Base-by-base conservation (phyloP, 1,140 invertebrate genomes). In the Macrocentrus cingulum region DNA sequence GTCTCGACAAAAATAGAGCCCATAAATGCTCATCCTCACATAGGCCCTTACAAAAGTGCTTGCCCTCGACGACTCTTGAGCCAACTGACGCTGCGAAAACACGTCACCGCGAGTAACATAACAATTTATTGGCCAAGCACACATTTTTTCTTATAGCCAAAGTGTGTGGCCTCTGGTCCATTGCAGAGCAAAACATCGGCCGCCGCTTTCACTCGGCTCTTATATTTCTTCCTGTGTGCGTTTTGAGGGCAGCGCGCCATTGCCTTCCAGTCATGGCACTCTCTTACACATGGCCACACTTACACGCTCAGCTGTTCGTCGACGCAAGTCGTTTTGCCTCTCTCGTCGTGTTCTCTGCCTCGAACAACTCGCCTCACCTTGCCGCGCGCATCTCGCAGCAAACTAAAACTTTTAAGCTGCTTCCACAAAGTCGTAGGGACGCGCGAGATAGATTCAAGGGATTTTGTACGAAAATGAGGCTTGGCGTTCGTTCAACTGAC, bases 241-340 rank as follows among this genome's bases (percentile, higher is more conserved):
- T n/a, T n/a, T n/a, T n/a, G n/a, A n/a, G n/a, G n/a, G n/a, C n/a
- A n/a, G n/a, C n/a, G n/a, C 75, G 75, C 75, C 73, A 71, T 66
- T 77, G 72, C 65, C 56, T 72, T 67, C 67, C 69, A 71, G 72
- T 66, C 66, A 64, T 76, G 61, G 68, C 72, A 65, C 74, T 74
- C 69, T 71, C 74, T 65, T 39, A 39, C 13, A 34, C 29, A 34
- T 34, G 66, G 64, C 56, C 66, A 65, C 72, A 68, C 69, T 75
- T 74, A 70, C 37, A 51, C 49, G 29, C 29, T n/a, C n/a, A n/a
- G n/a, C n/a, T n/a, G n/a, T n/a, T n/a, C n/a, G n/a, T n/a, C n/a
- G n/a, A n/a, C n/a, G n/a, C n/a, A n/a, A n/a, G n/a, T n/a, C n/a
- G n/a, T 34, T 34, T 34, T 15, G 18, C 25, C 19, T 16, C 32